Evolutionary conservation across 2,888 invertebrate species (phyloP).

Genomic region (Pollenia labialis): DNA sequence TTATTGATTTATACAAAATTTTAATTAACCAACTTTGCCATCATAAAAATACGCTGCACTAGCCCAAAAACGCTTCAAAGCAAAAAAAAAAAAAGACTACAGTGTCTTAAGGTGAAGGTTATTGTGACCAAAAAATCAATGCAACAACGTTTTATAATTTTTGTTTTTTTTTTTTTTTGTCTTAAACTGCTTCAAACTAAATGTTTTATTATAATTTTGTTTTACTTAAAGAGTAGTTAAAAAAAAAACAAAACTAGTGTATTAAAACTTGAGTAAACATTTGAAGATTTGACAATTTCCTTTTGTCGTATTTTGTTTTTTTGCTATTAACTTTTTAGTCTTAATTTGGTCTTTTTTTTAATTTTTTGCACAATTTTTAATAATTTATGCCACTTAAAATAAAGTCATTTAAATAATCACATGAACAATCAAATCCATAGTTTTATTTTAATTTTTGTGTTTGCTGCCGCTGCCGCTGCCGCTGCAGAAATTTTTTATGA

Average conservation of each 20-base stretch:
- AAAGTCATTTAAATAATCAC: constrained; percentile 68
- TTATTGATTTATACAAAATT: constrained; percentile 7
- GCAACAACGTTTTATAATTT: not conserved
- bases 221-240: not conserved
- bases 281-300: constrained; percentile 44
- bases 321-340: not conserved
- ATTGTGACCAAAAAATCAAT: constrained; percentile 35
- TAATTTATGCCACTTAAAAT: constrained; percentile 64
- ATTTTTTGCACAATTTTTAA: constrained; percentile 55
- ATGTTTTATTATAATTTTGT: not conserved
- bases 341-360: not conserved
- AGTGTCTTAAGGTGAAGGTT: constrained; percentile 59
- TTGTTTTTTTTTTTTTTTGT: constrained; percentile 17
- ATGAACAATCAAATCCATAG: constrained; percentile 56
- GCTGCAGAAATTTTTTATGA: constrained; percentile 61
- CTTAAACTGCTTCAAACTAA: not conserved
- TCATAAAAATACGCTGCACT: not conserved
- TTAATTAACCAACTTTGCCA: constrained; percentile 12
- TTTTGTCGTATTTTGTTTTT: constrained; percentile 4
- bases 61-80: constrained; percentile 6
- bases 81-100: not conserved
- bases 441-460: constrained; percentile 25
- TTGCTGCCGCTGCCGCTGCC: constrained; percentile 68
- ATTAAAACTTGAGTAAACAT: not conserved
- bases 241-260: not conserved